phyloP scores from a whole-genome alignment of 1,140 invertebrate species.

The Heliconius congener region DNA sequence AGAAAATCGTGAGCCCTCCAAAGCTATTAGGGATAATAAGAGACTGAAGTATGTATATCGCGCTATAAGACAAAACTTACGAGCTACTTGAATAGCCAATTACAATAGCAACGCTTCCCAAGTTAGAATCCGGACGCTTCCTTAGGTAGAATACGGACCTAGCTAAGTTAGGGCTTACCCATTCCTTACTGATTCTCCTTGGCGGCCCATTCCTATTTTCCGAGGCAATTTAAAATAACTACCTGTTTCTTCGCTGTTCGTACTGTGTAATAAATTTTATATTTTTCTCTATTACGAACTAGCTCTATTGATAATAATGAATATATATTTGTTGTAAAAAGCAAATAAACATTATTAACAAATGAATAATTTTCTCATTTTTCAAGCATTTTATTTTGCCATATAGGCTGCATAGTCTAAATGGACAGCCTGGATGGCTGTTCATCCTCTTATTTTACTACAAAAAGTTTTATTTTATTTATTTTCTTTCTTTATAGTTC shows the following conservation, averaged over 20 bases:
- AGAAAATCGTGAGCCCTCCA: conserved; percentile 36
- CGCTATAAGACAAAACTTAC: conserved; percentile 59
- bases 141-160: conserved; percentile 25
- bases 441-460: too few species aligned
- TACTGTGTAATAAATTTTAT: conserved; percentile 26
- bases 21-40: conserved; percentile 40
- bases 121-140: conserved; percentile 31
- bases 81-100: conserved; percentile 57
- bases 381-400: too few species aligned
- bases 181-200: conserved; percentile 43
- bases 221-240: conserved; percentile 40
- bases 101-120: conserved; percentile 52
- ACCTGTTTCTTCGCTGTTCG: conserved; percentile 33
- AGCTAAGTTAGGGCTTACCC: conserved; percentile 19
- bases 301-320: neutral
- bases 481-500: too few species aligned
- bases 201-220: conserved; percentile 38
- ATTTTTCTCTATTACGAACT: neutral
- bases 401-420: neutral
- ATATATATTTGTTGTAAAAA: neutral
- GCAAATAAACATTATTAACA: too few species aligned
- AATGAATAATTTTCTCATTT: too few species aligned
- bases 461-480: too few species aligned
- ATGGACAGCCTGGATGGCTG: too few species aligned
- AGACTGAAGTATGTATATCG: conserved; percentile 44